Evolutionary conservation across 2,888 invertebrate species (phyloP).

Genomic region (Lycophotia porphyrea): DNA sequence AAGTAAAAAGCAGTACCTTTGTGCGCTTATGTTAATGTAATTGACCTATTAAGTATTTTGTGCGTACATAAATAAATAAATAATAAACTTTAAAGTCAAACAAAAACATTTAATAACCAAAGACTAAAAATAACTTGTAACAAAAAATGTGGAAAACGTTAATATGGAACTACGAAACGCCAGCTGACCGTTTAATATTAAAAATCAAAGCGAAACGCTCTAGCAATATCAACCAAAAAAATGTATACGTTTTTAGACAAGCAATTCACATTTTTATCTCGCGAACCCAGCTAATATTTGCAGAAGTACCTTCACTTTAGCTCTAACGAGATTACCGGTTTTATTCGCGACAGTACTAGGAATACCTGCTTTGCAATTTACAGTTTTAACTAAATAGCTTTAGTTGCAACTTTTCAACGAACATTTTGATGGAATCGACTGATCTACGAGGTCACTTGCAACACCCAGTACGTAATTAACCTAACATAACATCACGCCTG

Average conservation of each 20-base stretch:
- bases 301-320: constrained; percentile 35
- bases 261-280: constrained; percentile 36
- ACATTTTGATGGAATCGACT: too few species aligned
- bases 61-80: too few species aligned
- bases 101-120: not conserved
- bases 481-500: not conserved
- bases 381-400: constrained; percentile 25
- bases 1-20: too few species aligned
- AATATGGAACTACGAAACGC: constrained; percentile 10
- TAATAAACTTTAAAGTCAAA: not conserved
- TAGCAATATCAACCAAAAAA: constrained; percentile 2
- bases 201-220: constrained; percentile 27
- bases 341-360: constrained; percentile 22
- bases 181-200: constrained; percentile 11
- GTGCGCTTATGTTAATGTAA: too few species aligned
- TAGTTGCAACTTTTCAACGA: not conserved
- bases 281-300: constrained; percentile 42
- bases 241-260: constrained; percentile 8
- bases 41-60: too few species aligned
- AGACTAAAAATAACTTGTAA: constrained; percentile 1
- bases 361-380: constrained; percentile 15
- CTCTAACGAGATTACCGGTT: constrained; percentile 57
- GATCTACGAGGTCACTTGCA: not conserved
- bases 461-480: not conserved
- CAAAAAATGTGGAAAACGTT: not conserved